Evolutionary conservation across 2,113 vertebrate species (phyloP).

Genomic region (Lethenteron reissneri): DNA sequence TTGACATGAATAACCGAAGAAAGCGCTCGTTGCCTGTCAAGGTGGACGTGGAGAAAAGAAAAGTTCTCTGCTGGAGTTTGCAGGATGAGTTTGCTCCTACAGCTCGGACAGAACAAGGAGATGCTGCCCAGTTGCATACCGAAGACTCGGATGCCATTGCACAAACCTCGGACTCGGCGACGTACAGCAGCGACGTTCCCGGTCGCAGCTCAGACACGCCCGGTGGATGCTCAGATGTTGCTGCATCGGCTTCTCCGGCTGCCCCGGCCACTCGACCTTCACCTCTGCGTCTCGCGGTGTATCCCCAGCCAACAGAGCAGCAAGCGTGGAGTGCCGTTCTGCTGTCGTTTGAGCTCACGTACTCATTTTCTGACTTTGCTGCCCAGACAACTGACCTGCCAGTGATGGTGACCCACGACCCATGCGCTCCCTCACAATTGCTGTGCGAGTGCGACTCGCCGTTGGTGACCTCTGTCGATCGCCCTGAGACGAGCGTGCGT

Average conservation of each 20-base stretch:
- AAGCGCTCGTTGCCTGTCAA: constrained; percentile 51
- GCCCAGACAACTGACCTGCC: no score
- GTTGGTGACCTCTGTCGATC: no score
- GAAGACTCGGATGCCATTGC: constrained; percentile 16
- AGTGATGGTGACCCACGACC: no score
- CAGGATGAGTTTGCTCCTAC: constrained; percentile 37
- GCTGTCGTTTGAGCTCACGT: no score
- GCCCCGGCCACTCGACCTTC: not conserved
- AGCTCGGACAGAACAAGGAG: constrained; percentile 18
- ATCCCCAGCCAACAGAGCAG: no score
- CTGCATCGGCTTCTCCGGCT: not conserved
- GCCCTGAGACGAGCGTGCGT: no score
- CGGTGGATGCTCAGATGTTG: constrained; percentile 11
- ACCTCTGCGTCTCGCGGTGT: no score
- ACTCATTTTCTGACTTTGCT: no score
- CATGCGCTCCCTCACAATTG: no score
- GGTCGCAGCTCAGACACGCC: not conserved
- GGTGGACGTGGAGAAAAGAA: constrained; percentile 53
- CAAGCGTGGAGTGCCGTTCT: no score
- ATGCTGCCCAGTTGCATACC: constrained; percentile 13
- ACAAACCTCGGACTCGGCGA: constrained; percentile 15
- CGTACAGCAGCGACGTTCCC: not conserved
- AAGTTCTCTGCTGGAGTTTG: constrained; percentile 67
- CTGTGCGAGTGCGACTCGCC: no score
- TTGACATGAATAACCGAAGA: constrained; percentile 52